phyloP scores from a whole-genome alignment of 2,113 vertebrate species.

The Numida meleagris region DNA sequence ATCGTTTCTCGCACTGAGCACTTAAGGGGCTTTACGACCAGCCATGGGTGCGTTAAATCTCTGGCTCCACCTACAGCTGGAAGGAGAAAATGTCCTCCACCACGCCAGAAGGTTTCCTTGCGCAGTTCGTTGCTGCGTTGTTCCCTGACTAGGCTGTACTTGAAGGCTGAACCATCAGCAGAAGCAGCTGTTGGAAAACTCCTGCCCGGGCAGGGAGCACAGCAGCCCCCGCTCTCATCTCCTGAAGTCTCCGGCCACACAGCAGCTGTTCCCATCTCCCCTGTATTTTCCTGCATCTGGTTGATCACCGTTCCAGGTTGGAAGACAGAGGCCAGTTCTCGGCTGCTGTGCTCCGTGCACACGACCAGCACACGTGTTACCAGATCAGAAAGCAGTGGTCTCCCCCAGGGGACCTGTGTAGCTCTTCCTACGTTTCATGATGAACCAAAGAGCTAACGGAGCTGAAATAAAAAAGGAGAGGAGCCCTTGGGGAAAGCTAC shows the following conservation, averaged over 20 bases:
- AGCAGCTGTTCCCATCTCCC: neutral
- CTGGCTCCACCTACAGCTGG: neutral
- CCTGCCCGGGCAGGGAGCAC: neutral
- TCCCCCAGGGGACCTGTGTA: accelerated
- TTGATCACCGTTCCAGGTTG: neutral
- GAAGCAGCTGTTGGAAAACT: neutral
- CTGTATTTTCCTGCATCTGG: neutral
- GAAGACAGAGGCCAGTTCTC: neutral
- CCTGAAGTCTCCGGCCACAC: neutral
- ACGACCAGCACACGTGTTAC: neutral
- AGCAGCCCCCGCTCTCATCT: neutral
- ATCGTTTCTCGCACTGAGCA: too few relatives aligned
- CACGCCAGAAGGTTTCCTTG: neutral
- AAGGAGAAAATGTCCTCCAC: neutral
- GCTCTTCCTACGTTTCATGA: neutral
- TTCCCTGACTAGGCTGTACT: neutral
- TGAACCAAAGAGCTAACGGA: neutral
- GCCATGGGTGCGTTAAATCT: neutral
- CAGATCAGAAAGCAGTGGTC: neutral
- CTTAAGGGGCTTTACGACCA: neutral
- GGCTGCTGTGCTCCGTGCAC: neutral
- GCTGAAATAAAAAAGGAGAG: neutral
- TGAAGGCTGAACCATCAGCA: neutral
- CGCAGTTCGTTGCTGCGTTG: neutral
- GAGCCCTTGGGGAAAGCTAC: neutral